phyloP scores from a whole-genome alignment of 37 sponge, comb jelly and placozoan genomes.

The Diacarnus erythraeanus region DNA sequence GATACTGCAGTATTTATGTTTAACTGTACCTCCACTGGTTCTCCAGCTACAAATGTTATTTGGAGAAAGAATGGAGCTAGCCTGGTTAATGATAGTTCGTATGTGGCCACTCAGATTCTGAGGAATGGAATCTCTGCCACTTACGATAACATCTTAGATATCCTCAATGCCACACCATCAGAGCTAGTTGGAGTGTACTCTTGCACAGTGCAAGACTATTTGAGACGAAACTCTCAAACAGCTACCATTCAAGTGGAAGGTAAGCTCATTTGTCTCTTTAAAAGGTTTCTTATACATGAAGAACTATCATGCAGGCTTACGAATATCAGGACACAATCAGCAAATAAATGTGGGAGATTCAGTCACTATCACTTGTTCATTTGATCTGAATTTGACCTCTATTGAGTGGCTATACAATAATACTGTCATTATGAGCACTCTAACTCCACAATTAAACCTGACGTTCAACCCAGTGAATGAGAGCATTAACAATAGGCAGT shows the following conservation, averaged over 20 bases:
- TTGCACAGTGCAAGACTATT: conserved; percentile 5
- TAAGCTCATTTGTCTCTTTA: background rate
- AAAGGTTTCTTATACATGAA: background rate
- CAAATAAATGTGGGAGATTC: background rate
- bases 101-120: conserved; percentile 10
- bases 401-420: conserved; percentile 7
- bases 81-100: background rate
- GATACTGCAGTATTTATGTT: background rate
- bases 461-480: conserved; percentile 4
- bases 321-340: background rate
- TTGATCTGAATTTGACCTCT: conserved; percentile 9
- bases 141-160: conserved; percentile 1
- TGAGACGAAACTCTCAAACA: conserved; percentile 1
- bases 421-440: background rate
- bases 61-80: conserved; percentile 5
- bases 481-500: background rate
- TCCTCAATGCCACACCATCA: background rate
- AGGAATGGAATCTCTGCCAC: conserved; percentile 6
- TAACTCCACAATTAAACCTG: background rate
- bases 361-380: conserved; percentile 2
- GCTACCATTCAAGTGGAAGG: conserved; percentile 12
- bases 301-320: background rate
- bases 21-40: conserved; percentile 27
- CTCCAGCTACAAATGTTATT: conserved; percentile 12
- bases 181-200: conserved; percentile 1